Base-by-base conservation (phyloP, 2,888 invertebrate species). In the Crioceris asparagi region DNA sequence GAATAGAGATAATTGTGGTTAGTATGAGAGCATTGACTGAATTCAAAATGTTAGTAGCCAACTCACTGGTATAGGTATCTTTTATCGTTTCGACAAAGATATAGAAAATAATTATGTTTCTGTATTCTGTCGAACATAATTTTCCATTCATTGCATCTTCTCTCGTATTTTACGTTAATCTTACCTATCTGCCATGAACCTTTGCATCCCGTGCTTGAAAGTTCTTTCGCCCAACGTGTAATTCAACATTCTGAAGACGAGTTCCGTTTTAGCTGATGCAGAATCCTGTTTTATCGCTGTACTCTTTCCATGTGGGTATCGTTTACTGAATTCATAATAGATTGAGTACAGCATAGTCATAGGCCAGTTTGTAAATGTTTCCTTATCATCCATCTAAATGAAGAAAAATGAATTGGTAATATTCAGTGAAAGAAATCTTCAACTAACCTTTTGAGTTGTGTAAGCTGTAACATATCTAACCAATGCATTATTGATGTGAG, bases 221-320 rank as follows among this genome's bases (percentile, higher is more conserved):
- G 81, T 77, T 1, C 72, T 68, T 37, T 77, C 77, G 3, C 90
- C 87, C 5, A 92, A 67, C 1, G 87, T 86, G 50, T 81, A 82
- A 57, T 87, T 83, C 55, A 94, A 75, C 92, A 93, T 94, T 17
- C 92, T 71, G 60, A 94, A 84, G 7, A 92, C 68, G 21, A 85
- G 62, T 55, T 83, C 83, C 2, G 79, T 82, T 66, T 84, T 83
- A 3, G 78, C 77, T 19, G 79, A 78, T 1, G 75, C 72, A 0
- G 81, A 81, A 58, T 84, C 83, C 49, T 78, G 76, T 53, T 77
- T 77, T 65, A 79, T 78, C 23, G 80, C 83, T 1, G 80, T 81
- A 44, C 79, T 81, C 39, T 82, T 73, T 0, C 83, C 83, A 62
- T 83, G 81, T 0, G 84, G 83, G 57, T 79, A 79, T 1, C 81